Base-by-base conservation (phyloP, 1,140 invertebrate species). In the Lepidostoma basale region DNA sequence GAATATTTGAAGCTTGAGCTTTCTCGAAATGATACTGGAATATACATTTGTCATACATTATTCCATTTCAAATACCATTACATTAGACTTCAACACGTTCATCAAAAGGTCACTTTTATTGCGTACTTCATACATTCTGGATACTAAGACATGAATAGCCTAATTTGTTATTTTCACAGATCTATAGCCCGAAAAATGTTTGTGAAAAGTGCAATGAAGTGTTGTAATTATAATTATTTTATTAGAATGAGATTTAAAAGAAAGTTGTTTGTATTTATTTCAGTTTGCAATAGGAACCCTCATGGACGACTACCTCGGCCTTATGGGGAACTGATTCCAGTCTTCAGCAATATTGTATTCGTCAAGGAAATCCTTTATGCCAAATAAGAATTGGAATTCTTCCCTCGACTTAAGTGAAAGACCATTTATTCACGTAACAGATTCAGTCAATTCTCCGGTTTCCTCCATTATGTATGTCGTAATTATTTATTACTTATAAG, bases 251-350 rank as follows among this genome's bases (percentile, higher is more conserved):
- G 49, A 58, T 36, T 67, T 44, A 64, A 67, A 22, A 63, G 25
- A 68, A 63, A 36, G 60, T 22, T 54, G 71, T 76, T 67, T 74
- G 70, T 78, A n/a, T 81, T 81, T 74, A 75, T 91, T 91, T 80
- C 82, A 95, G 94, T 98, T 98, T 88, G 96, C 97, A 1, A 98
- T 99, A 83, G 97, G 97, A 70, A 98, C 97, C 3, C 83, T 99
- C 16, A 98, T 98, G 96, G 97, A 98, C 80, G 96, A 98, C 84
- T 98, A 94, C 79, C 83, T 98, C 74, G 96, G 96, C 71, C 77
- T 89, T 74, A 87, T 88, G 30, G 79, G 77, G 62, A 81, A 79
- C 74, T 81, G 76, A 66, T 45, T 68, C 9, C 5, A 28, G 18
- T 47, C 23, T 3, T 40, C 39, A 3, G n/a, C 39, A n/a, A 33